Evolutionary conservation across 1,140 invertebrate genomes (phyloP), one percentile per base, ranked within the genome.

Genomic region (Aculops lycopersici): DNA sequence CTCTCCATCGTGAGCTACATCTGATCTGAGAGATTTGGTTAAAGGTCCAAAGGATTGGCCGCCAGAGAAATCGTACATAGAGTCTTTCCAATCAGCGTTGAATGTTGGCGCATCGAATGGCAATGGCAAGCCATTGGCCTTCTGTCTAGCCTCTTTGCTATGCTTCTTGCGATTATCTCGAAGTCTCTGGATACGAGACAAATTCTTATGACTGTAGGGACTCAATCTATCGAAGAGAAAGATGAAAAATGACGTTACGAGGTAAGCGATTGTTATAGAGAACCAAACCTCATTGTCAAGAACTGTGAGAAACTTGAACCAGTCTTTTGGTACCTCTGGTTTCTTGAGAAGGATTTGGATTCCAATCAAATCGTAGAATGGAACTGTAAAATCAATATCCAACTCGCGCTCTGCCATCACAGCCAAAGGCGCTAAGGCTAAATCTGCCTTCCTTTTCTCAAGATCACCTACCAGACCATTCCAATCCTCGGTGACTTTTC

Each of bases 281-380:
- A 80, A 63, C 88, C 88, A 95, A 1, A 95, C 88, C 47, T 83
- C 74, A 44, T 74, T 74, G 55, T 95, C 86, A 41, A 95, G 58
- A 3, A 95, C 88, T 1, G 80, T 88, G 17, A 95, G 64, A 53
- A 95, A 95, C 60, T 92, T 92, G 57, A 94, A 92, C 3, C 94
- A 61, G 0, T 80, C 86, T 4, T 76, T 83, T 20, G 70, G 67
- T 5, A 57, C 63, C 48, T 71, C 69, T 0, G 73, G 69, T 49
- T 76, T 68, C 49, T 71, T 70, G 72, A 83, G 81, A 47, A 90
- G 59, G 47, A 90, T 88, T 0, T 76, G 79, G 17, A 86, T 78
- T 0, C 84, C 83, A 1, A 90, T 81, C 21, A 88, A 60, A 58
- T 90, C 84, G 52, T 88, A 88, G 52, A 80, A 86, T 0, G 81